Conservation (phyloP, 1,140 invertebrate species). For the Phenacoccus solenopsis region DNA sequence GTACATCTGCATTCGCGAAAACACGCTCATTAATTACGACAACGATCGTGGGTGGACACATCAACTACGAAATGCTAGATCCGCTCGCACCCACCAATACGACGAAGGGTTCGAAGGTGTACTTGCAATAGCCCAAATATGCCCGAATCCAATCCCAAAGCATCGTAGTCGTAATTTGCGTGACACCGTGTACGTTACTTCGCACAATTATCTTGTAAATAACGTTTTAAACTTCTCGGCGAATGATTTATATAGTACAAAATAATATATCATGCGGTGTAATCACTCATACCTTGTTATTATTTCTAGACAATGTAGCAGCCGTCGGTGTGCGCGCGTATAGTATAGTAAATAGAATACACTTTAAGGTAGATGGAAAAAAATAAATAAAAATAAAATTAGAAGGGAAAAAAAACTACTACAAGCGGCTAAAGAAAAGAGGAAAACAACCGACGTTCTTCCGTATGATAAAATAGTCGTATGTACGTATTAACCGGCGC, state of each 20-base stretch:
- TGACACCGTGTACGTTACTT: background rate
- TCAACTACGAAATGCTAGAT: too few species aligned
- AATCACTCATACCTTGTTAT: background rate
- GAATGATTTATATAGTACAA: constrained; percentile 3
- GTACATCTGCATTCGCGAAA: too few species aligned
- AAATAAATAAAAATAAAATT: background rate
- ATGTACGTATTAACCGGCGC: background rate
- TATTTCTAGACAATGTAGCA: background rate
- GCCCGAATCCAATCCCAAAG: too few species aligned
- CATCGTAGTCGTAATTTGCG: too few species aligned
- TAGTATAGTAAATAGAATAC: background rate
- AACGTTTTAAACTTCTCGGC: background rate
- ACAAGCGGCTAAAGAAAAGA: too few species aligned
- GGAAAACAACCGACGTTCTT: background rate
- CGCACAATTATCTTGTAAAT: background rate
- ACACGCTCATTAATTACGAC: too few species aligned
- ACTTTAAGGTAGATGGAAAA: background rate
- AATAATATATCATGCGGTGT: background rate
- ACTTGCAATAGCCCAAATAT: too few species aligned
- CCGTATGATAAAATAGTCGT: too few species aligned
- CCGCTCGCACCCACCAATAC: too few species aligned
- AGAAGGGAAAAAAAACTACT: background rate
- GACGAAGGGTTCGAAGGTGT: too few species aligned
- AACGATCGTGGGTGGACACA: too few species aligned
- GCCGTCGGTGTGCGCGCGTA: background rate